Conservation (phyloP, 2,797 vertebrate species). For the Micropoecilia bifurca region DNA sequence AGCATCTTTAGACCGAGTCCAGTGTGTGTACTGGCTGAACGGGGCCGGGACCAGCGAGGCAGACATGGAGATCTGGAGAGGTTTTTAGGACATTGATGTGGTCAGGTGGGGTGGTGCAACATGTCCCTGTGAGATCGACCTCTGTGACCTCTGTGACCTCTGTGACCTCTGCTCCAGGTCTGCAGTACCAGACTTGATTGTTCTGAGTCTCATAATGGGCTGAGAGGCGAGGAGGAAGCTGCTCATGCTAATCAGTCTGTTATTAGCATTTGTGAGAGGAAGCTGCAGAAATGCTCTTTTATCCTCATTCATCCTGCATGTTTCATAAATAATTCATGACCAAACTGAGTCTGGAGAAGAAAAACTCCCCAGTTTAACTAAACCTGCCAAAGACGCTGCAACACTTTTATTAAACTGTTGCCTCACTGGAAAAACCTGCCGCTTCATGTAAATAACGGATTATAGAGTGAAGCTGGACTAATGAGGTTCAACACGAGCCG, state of each 20-base stretch:
- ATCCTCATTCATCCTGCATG: slow-evolving; percentile 42
- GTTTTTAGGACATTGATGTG: neutral
- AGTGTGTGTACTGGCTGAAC: neutral
- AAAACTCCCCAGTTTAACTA: neutral
- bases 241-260: slow-evolving; percentile 32
- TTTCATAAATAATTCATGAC: slow-evolving; percentile 45
- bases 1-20: too few species aligned
- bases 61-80: neutral
- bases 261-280: slow-evolving; percentile 59
- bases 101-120: neutral
- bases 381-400: neutral
- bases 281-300: slow-evolving; percentile 44
- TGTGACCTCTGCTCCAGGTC: neutral
- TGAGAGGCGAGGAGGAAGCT: slow-evolving; percentile 5
- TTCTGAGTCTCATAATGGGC: neutral
- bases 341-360: slow-evolving; percentile 9
- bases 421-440: neutral
- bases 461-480: slow-evolving; percentile 22
- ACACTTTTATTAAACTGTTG: slow-evolving; percentile 3
- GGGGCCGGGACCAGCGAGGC: neutral
- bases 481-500: slow-evolving; percentile 20
- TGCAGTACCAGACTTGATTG: neutral
- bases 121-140: neutral
- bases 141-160: neutral
- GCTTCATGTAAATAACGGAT: slow-evolving; percentile 28